Conservation (phyloP, 2,113 vertebrate species). For the Spea multiplicata region DNA sequence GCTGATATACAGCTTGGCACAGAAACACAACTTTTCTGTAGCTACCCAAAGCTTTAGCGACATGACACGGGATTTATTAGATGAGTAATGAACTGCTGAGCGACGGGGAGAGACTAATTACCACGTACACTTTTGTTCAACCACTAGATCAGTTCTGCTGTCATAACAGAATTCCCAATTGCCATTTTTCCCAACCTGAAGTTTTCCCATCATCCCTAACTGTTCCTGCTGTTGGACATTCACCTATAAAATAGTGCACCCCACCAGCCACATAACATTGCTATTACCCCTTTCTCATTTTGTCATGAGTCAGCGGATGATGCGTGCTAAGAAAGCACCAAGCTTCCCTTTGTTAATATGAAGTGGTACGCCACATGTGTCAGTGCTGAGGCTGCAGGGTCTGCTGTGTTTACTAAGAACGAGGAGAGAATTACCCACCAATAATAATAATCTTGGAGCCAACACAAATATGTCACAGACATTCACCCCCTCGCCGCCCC, state of each 20-base stretch:
- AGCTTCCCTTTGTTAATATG: not conserved
- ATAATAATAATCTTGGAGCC: too few relatives aligned
- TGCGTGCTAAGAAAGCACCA: not conserved
- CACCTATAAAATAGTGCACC: not conserved
- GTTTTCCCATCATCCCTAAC: conserved; percentile 1
- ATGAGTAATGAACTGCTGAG: conserved; percentile 48
- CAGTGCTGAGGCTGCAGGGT: not conserved
- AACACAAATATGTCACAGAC: too few relatives aligned
- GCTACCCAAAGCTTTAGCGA: conserved; percentile 49
- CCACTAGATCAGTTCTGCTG: conserved; percentile 34
- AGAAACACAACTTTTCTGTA: conserved; percentile 23
- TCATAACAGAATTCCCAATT: conserved; percentile 26
- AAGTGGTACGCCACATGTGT: not conserved
- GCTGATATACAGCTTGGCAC: conserved; percentile 55
- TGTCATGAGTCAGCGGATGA: not conserved
- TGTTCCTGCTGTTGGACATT: not conserved
- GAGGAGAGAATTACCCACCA: too few relatives aligned
- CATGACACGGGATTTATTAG: conserved; percentile 45
- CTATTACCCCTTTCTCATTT: not conserved
- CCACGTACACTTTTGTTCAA: conserved; percentile 34
- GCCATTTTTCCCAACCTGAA: not conserved
- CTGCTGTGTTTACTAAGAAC: not conserved
- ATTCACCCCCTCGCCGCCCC: too few relatives aligned
- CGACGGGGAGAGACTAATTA: conserved; percentile 31
- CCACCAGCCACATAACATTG: not conserved